These are phyloP conservation scores for Alectura lathami DNA, from an alignment of 2,113 vertebrate species.

Conservation along the genomic window DNA sequence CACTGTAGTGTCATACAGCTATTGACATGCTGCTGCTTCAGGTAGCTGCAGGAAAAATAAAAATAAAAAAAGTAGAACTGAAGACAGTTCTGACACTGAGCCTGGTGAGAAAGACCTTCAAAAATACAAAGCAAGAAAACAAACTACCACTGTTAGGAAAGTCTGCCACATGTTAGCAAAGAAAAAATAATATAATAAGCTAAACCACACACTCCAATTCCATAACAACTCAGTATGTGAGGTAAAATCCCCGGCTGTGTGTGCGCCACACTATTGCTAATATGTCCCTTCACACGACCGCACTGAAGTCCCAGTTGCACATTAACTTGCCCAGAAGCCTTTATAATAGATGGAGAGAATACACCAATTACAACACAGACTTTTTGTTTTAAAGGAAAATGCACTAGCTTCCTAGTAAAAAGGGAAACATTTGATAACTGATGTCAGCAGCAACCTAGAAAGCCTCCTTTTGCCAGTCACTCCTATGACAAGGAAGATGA, in stretches of 20 bases:
- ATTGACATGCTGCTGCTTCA: neutral
- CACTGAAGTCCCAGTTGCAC: neutral
- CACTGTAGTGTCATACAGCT: neutral
- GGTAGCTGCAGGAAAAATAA: neutral
- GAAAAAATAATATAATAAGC: neutral
- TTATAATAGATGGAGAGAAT: neutral
- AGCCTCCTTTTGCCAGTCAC: neutral
- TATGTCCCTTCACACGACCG: neutral
- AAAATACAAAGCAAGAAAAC: neutral
- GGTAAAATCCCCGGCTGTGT: neutral
- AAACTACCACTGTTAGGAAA: neutral
- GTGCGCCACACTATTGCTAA: neutral
- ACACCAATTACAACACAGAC: neutral
- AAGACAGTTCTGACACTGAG: neutral
- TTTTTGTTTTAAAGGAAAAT: neutral
- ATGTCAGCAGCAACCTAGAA: neutral
- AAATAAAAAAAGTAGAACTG: neutral
- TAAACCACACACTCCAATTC: neutral
- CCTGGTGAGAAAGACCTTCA: neutral
- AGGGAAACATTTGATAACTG: neutral
- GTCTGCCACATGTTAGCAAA: neutral
- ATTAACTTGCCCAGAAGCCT: neutral
- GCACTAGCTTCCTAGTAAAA: neutral
- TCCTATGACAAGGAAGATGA: neutral
- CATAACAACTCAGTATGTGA: neutral